Evolutionary conservation across 1,140 invertebrate genomes (phyloP).

Genomic region (Trinorchestia longiramus): DNA sequence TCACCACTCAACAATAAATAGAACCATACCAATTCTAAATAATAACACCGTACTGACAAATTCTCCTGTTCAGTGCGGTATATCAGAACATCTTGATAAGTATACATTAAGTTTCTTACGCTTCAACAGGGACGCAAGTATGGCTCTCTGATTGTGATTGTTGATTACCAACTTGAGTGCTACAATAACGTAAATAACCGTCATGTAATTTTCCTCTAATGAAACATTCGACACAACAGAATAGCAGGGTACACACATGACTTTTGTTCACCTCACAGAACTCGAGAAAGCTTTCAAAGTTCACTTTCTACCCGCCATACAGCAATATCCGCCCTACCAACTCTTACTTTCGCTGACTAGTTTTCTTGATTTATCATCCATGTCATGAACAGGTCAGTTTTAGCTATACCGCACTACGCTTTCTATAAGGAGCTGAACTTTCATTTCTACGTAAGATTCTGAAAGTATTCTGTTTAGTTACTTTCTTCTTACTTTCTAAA

Average conservation of each 20-base stretch:
- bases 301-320: neutral
- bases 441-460: neutral
- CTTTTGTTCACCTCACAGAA: neutral
- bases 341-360: neutral
- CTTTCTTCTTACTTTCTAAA: neutral
- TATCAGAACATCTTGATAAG: neutral
- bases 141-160: neutral
- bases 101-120: neutral
- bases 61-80: neutral
- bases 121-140: neutral
- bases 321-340: neutral
- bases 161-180: neutral
- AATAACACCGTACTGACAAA: neutral
- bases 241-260: neutral
- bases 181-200: neutral
- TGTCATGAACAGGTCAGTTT: neutral
- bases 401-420: neutral
- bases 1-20: neutral
- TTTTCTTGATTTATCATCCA: neutral
- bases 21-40: no score
- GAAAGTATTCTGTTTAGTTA: neutral
- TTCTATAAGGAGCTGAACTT: neutral
- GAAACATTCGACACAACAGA: neutral
- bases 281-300: neutral
- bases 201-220: neutral